These are phyloP conservation scores for Stenotaenia linearis DNA, from an alignment of 2,888 invertebrate species.

Conservation along the genomic window DNA sequence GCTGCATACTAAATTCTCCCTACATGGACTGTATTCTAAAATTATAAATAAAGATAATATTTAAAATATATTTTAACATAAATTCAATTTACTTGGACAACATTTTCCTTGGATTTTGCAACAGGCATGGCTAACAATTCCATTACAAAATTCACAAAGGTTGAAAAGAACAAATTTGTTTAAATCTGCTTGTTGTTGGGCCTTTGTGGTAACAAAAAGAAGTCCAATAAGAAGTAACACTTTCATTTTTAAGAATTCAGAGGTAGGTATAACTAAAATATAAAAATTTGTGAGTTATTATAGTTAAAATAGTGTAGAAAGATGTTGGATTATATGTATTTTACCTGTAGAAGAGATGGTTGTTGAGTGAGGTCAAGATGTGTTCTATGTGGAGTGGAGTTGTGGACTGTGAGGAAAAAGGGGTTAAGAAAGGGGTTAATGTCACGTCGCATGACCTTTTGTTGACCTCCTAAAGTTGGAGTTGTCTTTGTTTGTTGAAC, in stretches of 20 bases:
- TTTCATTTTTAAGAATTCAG: not conserved
- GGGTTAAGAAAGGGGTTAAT: too few relatives aligned
- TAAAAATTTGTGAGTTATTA: too few relatives aligned
- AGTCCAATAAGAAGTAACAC: not conserved
- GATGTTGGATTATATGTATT: too few relatives aligned
- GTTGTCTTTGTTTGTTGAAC: too few relatives aligned
- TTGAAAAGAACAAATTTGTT: not conserved
- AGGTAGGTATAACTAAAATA: too few relatives aligned
- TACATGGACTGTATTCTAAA: not conserved
- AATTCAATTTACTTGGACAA: not conserved
- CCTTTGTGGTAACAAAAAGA: not conserved
- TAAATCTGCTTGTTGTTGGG: not conserved
- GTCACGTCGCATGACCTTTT: too few relatives aligned
- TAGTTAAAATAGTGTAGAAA: too few relatives aligned
- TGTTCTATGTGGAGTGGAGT: too few relatives aligned
- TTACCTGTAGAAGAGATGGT: too few relatives aligned
- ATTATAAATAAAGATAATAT: not conserved
- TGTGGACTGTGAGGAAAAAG: too few relatives aligned
- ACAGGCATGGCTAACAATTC: not conserved
- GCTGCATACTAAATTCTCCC: constrained; percentile 5
- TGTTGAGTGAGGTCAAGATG: too few relatives aligned
- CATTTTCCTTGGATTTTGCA: constrained; percentile 2
- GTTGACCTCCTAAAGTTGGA: too few relatives aligned
- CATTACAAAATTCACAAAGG: not conserved
- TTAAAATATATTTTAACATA: not conserved